phyloP scores from a whole-genome alignment of 2,888 invertebrate genomes.

The Melipona bicolor region DNA sequence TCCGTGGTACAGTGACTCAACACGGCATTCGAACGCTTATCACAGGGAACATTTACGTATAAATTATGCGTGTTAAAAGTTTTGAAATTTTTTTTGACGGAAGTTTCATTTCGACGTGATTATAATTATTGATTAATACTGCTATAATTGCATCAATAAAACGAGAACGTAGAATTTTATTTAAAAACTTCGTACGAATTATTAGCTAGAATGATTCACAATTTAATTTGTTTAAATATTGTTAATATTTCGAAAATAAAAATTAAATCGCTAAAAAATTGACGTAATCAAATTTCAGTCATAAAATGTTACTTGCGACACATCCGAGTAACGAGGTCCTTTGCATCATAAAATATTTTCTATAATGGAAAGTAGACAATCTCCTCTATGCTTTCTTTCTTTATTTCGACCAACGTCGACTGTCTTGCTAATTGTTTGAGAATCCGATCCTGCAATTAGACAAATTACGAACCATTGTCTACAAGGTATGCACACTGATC shows the following conservation, averaged over 20 bases:
- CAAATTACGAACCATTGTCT: neutral
- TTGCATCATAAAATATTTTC: neutral
- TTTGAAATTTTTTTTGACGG: neutral
- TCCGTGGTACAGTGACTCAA: slow-evolving; percentile 22
- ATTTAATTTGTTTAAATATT: too few species aligned
- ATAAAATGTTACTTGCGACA: neutral
- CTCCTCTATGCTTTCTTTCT: neutral
- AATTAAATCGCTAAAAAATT: neutral
- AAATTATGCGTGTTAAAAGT: neutral
- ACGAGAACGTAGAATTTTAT: too few species aligned
- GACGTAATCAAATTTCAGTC: neutral
- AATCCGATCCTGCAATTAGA: neutral
- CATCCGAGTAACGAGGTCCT: neutral
- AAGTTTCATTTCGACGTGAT: too few species aligned
- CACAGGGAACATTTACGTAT: neutral
- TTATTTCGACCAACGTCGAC: neutral
- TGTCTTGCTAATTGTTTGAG: neutral
- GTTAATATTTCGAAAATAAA: neutral
- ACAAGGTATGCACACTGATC: neutral
- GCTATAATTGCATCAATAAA: neutral
- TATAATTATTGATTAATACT: neutral
- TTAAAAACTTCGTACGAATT: too few species aligned
- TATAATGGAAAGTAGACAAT: neutral
- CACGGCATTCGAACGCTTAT: neutral
- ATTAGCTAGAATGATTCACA: too few species aligned